Evolutionary conservation across 1,140 invertebrate genomes (phyloP).

Genomic region (Polypedilum vanderplanki): DNA sequence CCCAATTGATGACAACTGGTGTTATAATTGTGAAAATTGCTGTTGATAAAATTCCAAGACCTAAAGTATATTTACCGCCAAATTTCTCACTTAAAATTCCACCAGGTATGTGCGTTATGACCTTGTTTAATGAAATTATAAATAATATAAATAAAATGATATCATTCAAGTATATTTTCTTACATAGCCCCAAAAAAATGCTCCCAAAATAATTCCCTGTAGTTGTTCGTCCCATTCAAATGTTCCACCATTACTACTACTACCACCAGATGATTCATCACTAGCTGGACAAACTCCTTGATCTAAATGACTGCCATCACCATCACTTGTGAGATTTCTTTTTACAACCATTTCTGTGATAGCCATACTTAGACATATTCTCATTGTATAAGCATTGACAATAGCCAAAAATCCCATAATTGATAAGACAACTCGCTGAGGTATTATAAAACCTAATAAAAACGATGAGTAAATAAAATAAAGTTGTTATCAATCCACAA

Average conservation of each 20-base stretch:
- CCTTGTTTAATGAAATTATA: constrained; percentile 35
- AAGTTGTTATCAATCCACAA: constrained; percentile 30
- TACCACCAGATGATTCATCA: constrained; percentile 34
- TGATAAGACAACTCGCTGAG: constrained; percentile 68
- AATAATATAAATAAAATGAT: constrained; percentile 33
- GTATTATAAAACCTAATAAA: constrained; percentile 54
- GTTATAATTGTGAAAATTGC: constrained; percentile 67
- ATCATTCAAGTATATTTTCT: neutral
- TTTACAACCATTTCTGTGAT: constrained; percentile 77
- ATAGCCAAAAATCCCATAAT: constrained; percentile 79
- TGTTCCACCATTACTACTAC: constrained; percentile 31
- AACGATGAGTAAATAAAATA: constrained; percentile 32
- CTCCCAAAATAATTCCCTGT: constrained; percentile 52
- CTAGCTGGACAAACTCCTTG: constrained; percentile 42
- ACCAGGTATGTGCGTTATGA: constrained; percentile 50
- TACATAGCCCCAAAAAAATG: constrained; percentile 58
- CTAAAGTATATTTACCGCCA: constrained; percentile 68
- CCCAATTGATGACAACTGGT: constrained; percentile 52
- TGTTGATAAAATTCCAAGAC: constrained; percentile 62
- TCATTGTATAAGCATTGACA: constrained; percentile 82
- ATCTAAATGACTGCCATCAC: constrained; percentile 34
- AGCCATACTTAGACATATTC: constrained; percentile 79
- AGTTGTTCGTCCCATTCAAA: constrained; percentile 39
- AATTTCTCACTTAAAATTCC: constrained; percentile 63
- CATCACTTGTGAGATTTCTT: constrained; percentile 35